Evolutionary conservation across 2,113 vertebrate genomes (phyloP).

Genomic region (Tupaia tana): DNA sequence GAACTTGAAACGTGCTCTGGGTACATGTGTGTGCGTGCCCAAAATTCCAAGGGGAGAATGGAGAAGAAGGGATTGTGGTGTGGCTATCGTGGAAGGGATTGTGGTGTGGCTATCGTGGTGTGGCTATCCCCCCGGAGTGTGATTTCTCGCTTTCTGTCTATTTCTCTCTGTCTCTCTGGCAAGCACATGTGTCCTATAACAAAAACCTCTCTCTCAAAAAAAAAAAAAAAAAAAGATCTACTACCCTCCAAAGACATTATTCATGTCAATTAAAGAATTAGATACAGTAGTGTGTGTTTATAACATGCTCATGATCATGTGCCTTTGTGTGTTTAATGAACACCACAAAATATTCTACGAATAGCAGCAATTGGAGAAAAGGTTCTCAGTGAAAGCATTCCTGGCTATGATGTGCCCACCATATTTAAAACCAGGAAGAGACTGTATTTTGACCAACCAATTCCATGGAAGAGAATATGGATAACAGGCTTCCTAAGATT

Average conservation of each 20-base stretch:
- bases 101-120: too few species aligned
- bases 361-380: not conserved
- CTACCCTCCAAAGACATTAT: conserved; percentile 41
- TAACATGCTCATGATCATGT: not conserved
- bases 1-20: too few species aligned
- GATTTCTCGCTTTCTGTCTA: too few species aligned
- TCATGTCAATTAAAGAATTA: not conserved
- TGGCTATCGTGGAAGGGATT: too few species aligned
- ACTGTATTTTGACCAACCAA: not conserved
- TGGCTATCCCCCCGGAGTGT: too few species aligned
- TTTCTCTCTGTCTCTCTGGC: too few species aligned
- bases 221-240: not conserved
- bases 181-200: too few species aligned
- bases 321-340: not conserved
- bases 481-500: not conserved
- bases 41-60: too few species aligned
- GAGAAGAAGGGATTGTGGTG: too few species aligned
- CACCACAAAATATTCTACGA: not conserved
- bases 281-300: not conserved
- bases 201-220: too few species aligned
- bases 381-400: not conserved
- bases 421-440: not conserved
- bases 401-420: not conserved
- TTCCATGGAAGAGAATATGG: not conserved
- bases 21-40: too few species aligned